Percentiles rank a stretch among this genome's conserved stretches.
Evolutionary conservation across 53 echinoderm and acorn worm genomes (phyloP).

Genomic region (Henricia sp.): DNA sequence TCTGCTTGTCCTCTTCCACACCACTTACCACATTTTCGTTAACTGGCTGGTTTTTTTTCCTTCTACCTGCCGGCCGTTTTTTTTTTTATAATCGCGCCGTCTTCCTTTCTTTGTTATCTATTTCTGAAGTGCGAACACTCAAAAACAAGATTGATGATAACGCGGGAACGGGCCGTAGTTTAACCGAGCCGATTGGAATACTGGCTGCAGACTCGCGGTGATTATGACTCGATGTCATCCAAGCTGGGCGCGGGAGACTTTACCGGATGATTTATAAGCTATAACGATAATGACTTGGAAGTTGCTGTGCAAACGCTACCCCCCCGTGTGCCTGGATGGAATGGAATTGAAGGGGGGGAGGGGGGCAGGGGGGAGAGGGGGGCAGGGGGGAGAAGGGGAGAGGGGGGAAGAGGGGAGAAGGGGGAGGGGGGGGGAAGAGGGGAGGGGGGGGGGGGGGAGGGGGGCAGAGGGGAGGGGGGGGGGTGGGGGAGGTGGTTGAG

Average conservation of each 20-base stretch:
- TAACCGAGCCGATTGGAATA: background rate
- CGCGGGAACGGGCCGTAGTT: background rate
- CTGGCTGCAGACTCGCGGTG: background rate
- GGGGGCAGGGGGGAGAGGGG: background rate
- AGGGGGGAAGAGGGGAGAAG: background rate
- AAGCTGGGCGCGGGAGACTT: no score
- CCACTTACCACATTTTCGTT: no score
- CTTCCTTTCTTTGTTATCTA: background rate
- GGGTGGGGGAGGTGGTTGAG: background rate
- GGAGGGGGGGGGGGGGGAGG: background rate
- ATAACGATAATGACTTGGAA: constrained; percentile 14
- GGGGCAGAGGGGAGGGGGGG: background rate
- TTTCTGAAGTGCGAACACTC: constrained; percentile 3
- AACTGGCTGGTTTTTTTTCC: background rate
- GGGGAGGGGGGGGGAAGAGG: background rate
- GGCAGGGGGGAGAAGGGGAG: background rate
- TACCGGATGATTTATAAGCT: constrained; percentile 9
- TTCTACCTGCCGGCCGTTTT: background rate
- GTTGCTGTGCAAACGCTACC: no score
- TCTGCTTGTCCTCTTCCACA: no score
- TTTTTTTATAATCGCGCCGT: background rate
- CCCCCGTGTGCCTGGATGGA: no score
- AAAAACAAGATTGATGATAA: background rate
- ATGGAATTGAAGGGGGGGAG: background rate
- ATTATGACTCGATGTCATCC: no score